Conservation (phyloP, 92 coral and sea anemone species). For the Paragorgia papillata region DNA sequence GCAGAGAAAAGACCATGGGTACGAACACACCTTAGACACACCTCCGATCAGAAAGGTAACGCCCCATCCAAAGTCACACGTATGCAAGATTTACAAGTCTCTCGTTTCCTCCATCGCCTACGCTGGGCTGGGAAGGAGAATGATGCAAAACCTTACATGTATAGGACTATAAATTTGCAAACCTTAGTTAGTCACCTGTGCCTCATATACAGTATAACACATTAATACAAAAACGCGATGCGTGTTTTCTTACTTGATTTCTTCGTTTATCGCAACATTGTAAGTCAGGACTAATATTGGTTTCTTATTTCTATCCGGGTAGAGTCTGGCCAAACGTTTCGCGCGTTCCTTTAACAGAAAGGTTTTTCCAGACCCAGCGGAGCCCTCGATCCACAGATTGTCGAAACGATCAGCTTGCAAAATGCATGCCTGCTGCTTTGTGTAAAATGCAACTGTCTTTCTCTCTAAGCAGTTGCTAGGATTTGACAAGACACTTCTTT, state of each 20-base stretch:
- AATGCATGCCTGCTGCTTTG: not conserved
- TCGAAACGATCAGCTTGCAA: not conserved
- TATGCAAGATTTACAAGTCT: too few species aligned
- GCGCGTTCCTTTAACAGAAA: constrained; percentile 8
- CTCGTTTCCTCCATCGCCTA: too few species aligned
- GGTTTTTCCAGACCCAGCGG: constrained; percentile 24
- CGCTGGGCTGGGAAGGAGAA: too few species aligned
- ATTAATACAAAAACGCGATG: too few species aligned
- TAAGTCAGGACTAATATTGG: constrained; percentile 13
- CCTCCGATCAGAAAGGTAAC: too few species aligned
- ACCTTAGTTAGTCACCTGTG: too few species aligned
- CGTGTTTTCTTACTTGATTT: not conserved
- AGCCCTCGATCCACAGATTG: not conserved
- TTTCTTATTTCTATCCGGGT: not conserved
- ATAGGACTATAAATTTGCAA: too few species aligned
- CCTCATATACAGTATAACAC: too few species aligned
- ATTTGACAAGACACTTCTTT: not conserved
- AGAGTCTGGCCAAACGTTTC: not conserved
- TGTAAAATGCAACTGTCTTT: not conserved
- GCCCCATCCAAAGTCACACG: too few species aligned
- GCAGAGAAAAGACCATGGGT: too few species aligned
- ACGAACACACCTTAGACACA: too few species aligned
- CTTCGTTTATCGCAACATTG: constrained; percentile 12
- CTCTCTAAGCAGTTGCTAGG: not conserved
- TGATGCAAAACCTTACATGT: too few species aligned